phyloP scores from a whole-genome alignment of 1,140 invertebrate species.

The Drosophila melanica region DNA sequence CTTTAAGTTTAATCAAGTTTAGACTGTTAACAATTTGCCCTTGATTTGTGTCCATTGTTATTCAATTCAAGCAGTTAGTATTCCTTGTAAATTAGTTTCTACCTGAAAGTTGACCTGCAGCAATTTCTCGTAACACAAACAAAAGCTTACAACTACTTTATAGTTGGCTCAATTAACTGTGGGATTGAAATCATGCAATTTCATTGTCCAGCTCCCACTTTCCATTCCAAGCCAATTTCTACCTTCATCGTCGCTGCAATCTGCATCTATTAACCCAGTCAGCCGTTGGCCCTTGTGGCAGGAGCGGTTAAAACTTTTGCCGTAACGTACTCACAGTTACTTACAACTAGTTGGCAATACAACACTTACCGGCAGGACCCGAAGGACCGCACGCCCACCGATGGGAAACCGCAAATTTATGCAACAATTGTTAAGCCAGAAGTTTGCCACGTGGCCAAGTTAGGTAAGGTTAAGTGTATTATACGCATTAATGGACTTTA shows the following conservation, averaged over 20 bases:
- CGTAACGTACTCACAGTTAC: conserved; percentile 28
- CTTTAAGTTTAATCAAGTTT: no score
- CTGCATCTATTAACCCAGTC: conserved; percentile 52
- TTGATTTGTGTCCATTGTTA: conserved; percentile 22
- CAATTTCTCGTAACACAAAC: conserved; percentile 33
- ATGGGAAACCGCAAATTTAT: conserved; percentile 65
- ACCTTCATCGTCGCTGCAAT: conserved; percentile 20
- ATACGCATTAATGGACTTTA: conserved; percentile 65
- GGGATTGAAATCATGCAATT: conserved; percentile 35
- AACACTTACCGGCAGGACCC: conserved; percentile 1
- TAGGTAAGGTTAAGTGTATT: conserved; percentile 66
- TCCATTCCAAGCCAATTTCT: not conserved
- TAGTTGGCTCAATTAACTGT: conserved; percentile 50
- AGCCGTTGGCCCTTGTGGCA: conserved; percentile 35
- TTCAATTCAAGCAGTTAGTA: conserved; percentile 12
- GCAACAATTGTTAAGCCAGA: conserved; percentile 74
- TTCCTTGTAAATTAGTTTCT: conserved; percentile 8
- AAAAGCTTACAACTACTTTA: conserved; percentile 31
- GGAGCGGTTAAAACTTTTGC: conserved; percentile 55
- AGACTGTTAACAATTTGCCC: not conserved
- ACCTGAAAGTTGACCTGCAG: conserved; percentile 18
- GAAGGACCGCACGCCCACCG: not conserved
- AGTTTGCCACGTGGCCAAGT: conserved; percentile 63
- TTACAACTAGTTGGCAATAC: conserved; percentile 35
- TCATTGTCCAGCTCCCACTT: conserved; percentile 8